A percentile compares a stretch with the other conserved stretches of the same genome.
Evolutionary conservation across 2,113 vertebrate species (phyloP).

Genomic region (Carettochelys insculpta): DNA sequence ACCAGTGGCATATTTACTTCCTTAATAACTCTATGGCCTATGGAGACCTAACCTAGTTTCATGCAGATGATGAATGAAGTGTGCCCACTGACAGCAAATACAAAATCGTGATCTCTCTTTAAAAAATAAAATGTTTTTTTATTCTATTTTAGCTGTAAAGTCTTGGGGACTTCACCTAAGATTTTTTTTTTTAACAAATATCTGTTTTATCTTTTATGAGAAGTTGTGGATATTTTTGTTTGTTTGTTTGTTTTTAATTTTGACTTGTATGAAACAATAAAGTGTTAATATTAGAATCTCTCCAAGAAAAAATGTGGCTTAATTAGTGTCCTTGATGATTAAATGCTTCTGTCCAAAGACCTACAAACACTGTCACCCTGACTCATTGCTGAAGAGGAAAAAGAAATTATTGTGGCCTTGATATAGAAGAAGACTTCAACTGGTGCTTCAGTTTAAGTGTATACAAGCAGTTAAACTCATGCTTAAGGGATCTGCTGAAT

Average conservation of each 20-base stretch:
- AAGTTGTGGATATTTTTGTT: constrained; percentile 38
- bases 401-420: not conserved
- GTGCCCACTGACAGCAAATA: constrained; percentile 57
- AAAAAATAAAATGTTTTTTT: not conserved
- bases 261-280: constrained; percentile 63
- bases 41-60: constrained; percentile 72
- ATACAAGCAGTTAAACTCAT: not conserved
- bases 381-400: not conserved
- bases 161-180: constrained; percentile 40
- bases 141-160: constrained; percentile 48
- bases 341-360: constrained; percentile 15
- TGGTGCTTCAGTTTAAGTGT: not conserved
- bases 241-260: constrained; percentile 39
- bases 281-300: constrained; percentile 52
- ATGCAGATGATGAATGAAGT: constrained; percentile 66
- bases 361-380: not conserved
- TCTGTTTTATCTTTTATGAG: constrained; percentile 59
- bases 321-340: constrained; percentile 1
- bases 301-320: constrained; percentile 12
- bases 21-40: constrained; percentile 66
- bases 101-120: constrained; percentile 46
- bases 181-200: too few species aligned
- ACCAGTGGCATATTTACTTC: constrained; percentile 65
- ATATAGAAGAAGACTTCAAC: constrained; percentile 14
- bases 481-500: not conserved